A percentile compares a stretch with the other conserved stretches of the same genome.
Evolutionary conservation across 2,113 vertebrate species (phyloP).

Genomic region (Sinocyclocheilus anophthalmus): DNA sequence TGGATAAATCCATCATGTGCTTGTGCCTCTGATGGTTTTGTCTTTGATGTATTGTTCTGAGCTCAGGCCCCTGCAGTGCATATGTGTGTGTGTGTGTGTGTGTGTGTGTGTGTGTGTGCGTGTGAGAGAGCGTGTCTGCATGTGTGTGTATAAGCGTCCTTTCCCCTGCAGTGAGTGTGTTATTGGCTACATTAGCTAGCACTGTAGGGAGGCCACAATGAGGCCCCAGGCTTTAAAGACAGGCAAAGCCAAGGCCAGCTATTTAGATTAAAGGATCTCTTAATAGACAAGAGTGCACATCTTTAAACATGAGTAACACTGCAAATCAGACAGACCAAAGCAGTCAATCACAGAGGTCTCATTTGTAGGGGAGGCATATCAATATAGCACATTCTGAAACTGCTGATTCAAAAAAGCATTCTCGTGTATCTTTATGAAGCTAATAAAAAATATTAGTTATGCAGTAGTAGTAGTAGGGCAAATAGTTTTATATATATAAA

Average conservation of each 20-base stretch:
- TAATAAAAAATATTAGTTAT: background rate
- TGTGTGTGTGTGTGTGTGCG: constrained; percentile 2
- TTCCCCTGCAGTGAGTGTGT: constrained; percentile 36
- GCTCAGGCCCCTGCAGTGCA: constrained; percentile 26
- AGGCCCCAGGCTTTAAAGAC: constrained; percentile 34
- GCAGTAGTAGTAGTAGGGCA: too few relatives aligned
- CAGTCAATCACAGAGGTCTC: constrained; percentile 39
- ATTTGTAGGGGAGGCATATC: background rate
- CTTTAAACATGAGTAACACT: constrained; percentile 50
- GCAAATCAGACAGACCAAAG: constrained; percentile 44
- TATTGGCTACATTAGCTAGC: constrained; percentile 43
- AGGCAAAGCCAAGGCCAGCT: constrained; percentile 22
- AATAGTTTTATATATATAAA: too few relatives aligned
- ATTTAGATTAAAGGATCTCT: constrained; percentile 47
- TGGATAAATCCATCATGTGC: constrained; percentile 38
- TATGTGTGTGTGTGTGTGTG: constrained; percentile 20
- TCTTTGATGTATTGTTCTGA: constrained; percentile 50
- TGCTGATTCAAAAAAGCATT: background rate
- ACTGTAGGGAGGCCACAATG: constrained; percentile 42
- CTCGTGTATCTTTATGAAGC: background rate
- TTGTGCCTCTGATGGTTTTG: constrained; percentile 37
- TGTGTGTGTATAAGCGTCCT: constrained; percentile 23
- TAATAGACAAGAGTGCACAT: constrained; percentile 47
- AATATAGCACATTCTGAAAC: background rate
- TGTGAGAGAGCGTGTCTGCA: background rate